Evolutionary conservation across 2,888 invertebrate genomes (phyloP).

Genomic region (Drosophila rubida): DNA sequence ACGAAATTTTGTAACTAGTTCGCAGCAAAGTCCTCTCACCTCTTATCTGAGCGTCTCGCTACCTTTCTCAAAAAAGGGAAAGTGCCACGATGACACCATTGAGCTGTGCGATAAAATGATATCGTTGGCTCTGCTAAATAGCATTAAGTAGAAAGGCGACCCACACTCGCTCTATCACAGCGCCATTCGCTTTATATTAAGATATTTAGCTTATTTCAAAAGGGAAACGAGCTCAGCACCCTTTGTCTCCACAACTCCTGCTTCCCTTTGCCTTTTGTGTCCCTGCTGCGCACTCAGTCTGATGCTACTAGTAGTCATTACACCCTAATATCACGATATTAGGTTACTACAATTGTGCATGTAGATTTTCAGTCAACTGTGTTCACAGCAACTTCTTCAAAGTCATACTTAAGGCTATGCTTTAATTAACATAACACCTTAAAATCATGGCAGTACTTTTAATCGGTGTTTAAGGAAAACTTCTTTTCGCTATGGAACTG

Average conservation of each 20-base stretch:
- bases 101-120: conserved; percentile 75
- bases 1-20: conserved; percentile 66
- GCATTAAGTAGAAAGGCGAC: conserved; percentile 59
- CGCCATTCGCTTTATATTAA: conserved; percentile 65
- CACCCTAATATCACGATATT: conserved; percentile 72
- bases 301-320: conserved; percentile 60
- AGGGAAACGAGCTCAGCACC: conserved; percentile 53
- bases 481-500: too few relatives aligned
- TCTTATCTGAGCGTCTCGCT: conserved; percentile 26
- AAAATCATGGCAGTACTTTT: too few relatives aligned
- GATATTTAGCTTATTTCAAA: conserved; percentile 78
- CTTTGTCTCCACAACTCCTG: too few relatives aligned
- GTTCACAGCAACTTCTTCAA: too few relatives aligned
- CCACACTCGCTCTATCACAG: conserved; percentile 26
- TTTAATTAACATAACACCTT: too few relatives aligned
- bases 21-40: conserved; percentile 33
- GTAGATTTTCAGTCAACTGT: conserved; percentile 15
- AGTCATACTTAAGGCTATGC: too few relatives aligned
- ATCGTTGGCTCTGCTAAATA: conserved; percentile 78
- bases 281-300: neutral
- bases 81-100: conserved; percentile 34
- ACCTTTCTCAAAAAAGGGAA: conserved; percentile 13
- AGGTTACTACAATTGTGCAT: conserved; percentile 43
- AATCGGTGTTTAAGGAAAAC: too few relatives aligned
- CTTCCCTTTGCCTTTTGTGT: neutral